Evolutionary conservation across 2,888 invertebrate species (phyloP).

Genomic region (Pyrocoelia pectoralis): DNA sequence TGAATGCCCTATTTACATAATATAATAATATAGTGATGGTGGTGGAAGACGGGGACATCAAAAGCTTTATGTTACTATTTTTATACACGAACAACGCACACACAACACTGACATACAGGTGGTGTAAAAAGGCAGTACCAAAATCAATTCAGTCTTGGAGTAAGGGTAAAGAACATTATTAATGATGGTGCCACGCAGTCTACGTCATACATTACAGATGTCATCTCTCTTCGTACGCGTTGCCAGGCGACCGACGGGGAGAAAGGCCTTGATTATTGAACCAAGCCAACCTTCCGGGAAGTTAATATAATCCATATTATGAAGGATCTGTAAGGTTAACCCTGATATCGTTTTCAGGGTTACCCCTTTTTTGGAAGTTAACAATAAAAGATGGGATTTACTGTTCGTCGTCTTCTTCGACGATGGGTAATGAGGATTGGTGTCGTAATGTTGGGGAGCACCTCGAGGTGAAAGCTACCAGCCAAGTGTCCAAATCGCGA

Average conservation of each 20-base stretch:
- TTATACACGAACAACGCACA: not conserved
- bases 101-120: not conserved
- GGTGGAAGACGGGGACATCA: constrained; percentile 7
- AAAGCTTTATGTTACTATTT: not conserved
- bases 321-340: constrained; percentile 31
- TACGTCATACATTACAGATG: constrained; percentile 30
- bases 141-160: constrained; percentile 18
- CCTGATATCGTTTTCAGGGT: constrained; percentile 11
- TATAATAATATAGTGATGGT: no score
- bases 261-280: constrained; percentile 43
- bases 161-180: constrained; percentile 10
- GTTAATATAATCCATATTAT: constrained; percentile 32
- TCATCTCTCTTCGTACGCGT: constrained; percentile 35
- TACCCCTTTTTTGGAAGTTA: not conserved
- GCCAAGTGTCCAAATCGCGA: constrained; percentile 68
- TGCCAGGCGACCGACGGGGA: constrained; percentile 39
- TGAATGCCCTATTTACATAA: constrained; percentile 5
- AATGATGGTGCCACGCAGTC: constrained; percentile 37
- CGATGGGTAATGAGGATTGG: constrained; percentile 67
- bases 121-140: not conserved
- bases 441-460: constrained; percentile 61
- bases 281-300: constrained; percentile 37
- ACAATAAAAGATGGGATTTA: constrained; percentile 40
- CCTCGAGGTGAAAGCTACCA: constrained; percentile 65
- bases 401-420: constrained; percentile 68